These are phyloP conservation scores for Drosophila lini DNA, from an alignment of 1,140 invertebrate genomes.

Conservation along the genomic window DNA sequence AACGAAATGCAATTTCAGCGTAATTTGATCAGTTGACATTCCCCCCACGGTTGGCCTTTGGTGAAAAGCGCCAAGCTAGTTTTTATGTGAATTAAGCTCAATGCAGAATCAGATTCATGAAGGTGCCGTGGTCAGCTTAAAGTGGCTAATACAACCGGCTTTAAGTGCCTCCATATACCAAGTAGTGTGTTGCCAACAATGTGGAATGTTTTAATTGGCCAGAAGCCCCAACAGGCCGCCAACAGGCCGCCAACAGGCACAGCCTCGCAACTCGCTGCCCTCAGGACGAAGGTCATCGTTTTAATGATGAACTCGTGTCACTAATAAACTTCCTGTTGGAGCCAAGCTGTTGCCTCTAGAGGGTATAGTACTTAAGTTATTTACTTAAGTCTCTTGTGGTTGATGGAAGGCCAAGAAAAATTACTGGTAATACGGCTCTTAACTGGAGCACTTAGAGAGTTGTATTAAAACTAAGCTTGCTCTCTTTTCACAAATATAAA, in stretches of 20 bases:
- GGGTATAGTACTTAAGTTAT: slow-evolving; percentile 7
- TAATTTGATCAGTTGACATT: slow-evolving; percentile 80
- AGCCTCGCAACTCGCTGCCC: background rate
- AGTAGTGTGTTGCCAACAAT: slow-evolving; percentile 8
- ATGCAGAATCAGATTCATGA: slow-evolving; percentile 9
- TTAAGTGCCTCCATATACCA: slow-evolving; percentile 5
- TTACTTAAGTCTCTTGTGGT: background rate
- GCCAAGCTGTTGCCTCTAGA: slow-evolving; percentile 28
- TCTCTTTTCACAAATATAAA: too few species aligned
- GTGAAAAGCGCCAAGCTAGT: slow-evolving; percentile 16
- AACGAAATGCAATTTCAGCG: slow-evolving; percentile 71
- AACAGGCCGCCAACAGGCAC: background rate
- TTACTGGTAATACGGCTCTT: background rate
- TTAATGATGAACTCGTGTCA: slow-evolving; percentile 46
- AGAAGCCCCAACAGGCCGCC: slow-evolving; percentile 12
- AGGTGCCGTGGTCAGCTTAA: background rate
- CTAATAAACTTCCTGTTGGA: slow-evolving; percentile 28
- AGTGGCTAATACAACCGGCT: slow-evolving; percentile 6
- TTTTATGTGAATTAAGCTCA: slow-evolving; percentile 30
- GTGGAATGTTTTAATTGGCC: slow-evolving; percentile 63
- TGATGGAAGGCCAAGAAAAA: background rate
- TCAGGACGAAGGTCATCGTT: slow-evolving; percentile 17
- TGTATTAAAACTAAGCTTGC: too few species aligned
- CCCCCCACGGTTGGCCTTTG: slow-evolving; percentile 30
- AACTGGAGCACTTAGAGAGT: background rate